phyloP scores from a whole-genome alignment of 2,888 invertebrate genomes.

The Latrodectus elegans region DNA sequence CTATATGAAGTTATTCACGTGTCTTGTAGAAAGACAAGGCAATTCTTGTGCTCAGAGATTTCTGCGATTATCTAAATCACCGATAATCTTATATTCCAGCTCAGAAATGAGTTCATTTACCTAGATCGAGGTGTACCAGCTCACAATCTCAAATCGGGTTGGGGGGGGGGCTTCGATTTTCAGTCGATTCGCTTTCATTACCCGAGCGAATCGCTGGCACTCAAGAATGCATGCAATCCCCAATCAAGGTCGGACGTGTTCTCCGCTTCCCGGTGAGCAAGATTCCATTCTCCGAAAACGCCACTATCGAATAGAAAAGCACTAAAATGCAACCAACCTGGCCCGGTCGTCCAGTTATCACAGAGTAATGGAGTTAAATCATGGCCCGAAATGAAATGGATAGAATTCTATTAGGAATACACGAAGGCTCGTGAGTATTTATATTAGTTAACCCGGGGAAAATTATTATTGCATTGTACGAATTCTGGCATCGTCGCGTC shows the following conservation, averaged over 20 bases:
- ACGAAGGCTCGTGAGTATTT: neutral
- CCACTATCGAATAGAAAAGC: too few species aligned
- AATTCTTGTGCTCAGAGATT: too few species aligned
- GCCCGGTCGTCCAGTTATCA: constrained; percentile 7
- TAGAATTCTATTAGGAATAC: constrained; percentile 4
- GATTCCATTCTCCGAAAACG: too few species aligned
- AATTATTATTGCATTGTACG: neutral
- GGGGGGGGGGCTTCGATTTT: too few species aligned
- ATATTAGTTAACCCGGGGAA: neutral
- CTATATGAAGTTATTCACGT: too few species aligned
- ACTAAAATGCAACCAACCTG: neutral
- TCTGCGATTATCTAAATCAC: too few species aligned
- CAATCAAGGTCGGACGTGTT: neutral
- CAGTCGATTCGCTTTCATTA: neutral
- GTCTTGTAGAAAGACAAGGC: too few species aligned
- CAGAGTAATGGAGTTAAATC: constrained; percentile 31
- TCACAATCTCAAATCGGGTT: too few species aligned
- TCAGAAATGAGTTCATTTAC: too few species aligned
- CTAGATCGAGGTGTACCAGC: too few species aligned
- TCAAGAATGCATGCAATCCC: neutral
- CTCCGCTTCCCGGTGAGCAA: neutral
- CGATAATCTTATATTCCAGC: too few species aligned
- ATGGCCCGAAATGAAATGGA: constrained; percentile 12
- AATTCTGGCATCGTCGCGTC: neutral
- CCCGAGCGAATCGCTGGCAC: neutral